Base-by-base conservation (phyloP, 2,888 invertebrate genomes). In the Pardosa pseudoannulata region DNA sequence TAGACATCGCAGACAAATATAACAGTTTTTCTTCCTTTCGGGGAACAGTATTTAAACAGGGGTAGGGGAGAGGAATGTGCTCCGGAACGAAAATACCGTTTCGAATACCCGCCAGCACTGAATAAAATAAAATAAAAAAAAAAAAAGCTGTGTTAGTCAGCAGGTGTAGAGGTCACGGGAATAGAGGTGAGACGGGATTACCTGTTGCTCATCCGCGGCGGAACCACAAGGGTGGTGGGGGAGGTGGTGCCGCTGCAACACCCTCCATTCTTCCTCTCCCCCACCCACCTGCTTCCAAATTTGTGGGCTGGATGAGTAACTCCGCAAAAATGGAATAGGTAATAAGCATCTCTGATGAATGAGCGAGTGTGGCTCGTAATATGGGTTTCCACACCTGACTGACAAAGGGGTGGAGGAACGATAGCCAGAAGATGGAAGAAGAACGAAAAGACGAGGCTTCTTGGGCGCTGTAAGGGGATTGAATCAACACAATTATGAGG, bases 151-250 rank as follows among this genome's bases (percentile, higher is more conserved):
- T n/a, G 36, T 36, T 36, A 36, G 46, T 16, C 16, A 46, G 46
- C 56, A 56, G 56, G 56, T 56, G 56, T 56, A 56, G 56, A 56
- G 56, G 56, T 56, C 23, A 56, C 56, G 23, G 56, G 56, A 56
- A 23, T 23, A 23, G 56, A 56, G 56, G 23, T 56, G 23, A 56
- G 56, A 56, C 56, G 56, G 56, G 56, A 56, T 23, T 56, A 56
- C 56, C 56, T 56, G 56, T 56, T 56, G 56, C 56, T 19, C 56
- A 56, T 56, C 56, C 56, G 23, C 56, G n/a, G 56, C 23, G 16
- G 3, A 23, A 19, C 56, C 56, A 56, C 56, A 56, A 56, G 23
- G 23, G 16, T n/a, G n/a, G n/a, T n/a, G n/a, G n/a, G n/a, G n/a
- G n/a, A n/a, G n/a, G n/a, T n/a, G n/a, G n/a, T n/a, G n/a, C n/a